Evolutionary conservation across 2,797 vertebrate species (phyloP).

Genomic region (Amphiprion clarkii): DNA sequence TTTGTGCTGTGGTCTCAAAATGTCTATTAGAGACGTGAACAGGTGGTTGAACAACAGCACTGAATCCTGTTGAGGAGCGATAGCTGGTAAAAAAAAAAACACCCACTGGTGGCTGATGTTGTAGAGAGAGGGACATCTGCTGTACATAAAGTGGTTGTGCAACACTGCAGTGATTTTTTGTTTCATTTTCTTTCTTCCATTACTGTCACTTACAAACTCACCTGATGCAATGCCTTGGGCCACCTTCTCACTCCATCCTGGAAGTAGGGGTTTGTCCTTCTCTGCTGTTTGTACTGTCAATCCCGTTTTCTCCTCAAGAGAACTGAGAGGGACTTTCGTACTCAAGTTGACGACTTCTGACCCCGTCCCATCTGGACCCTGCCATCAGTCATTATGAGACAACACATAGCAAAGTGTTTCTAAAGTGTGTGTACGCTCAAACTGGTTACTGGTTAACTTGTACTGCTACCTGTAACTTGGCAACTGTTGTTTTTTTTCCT

Average conservation of each 20-base stretch:
- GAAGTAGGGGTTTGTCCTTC: conserved; percentile 79
- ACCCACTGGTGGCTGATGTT: conserved; percentile 60
- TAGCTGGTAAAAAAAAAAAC: conserved; percentile 26
- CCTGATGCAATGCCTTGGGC: conserved; percentile 94
- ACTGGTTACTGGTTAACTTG: neutral
- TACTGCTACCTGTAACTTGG: conserved; percentile 25
- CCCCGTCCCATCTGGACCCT: conserved; percentile 85
- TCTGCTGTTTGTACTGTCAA: conserved; percentile 48
- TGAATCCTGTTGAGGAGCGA: neutral
- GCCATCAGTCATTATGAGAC: conserved; percentile 6
- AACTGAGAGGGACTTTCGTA: conserved; percentile 84
- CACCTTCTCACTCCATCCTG: conserved; percentile 96
- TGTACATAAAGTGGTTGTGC: neutral
- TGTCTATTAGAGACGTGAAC: neutral
- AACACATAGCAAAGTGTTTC: neutral
- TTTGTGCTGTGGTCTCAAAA: neutral
- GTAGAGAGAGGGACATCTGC: neutral
- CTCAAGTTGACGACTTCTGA: conserved; percentile 84
- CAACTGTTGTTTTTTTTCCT: conserved; percentile 6
- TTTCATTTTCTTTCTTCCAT: too few relatives aligned
- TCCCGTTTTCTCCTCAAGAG: conserved; percentile 33
- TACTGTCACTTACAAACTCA: conserved; percentile 33
- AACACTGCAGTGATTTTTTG: neutral
- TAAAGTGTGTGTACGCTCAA: neutral
- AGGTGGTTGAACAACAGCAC: neutral